phyloP scores from a whole-genome alignment of 2,113 vertebrate genomes.

The Pteruthius melanotis region DNA sequence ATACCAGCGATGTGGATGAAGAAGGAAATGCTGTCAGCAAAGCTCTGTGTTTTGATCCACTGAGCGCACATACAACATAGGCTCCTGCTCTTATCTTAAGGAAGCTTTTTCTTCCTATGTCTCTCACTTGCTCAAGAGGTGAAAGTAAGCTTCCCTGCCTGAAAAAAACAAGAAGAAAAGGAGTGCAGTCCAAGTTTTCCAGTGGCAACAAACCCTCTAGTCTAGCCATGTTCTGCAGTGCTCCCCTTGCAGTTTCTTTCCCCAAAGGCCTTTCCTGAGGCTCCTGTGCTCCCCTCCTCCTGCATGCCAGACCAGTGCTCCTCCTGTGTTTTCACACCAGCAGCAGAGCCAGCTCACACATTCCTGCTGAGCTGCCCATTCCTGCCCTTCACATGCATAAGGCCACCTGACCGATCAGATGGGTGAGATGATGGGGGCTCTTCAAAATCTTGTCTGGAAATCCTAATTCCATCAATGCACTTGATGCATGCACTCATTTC shows the following conservation, averaged over 20 bases:
- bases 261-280: neutral
- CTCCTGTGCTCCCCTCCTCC: neutral
- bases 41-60: neutral
- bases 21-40: neutral
- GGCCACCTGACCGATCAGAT: neutral
- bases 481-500: neutral
- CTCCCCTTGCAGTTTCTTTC: rapidly evolving
- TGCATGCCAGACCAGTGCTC: neutral
- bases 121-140: neutral
- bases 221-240: neutral
- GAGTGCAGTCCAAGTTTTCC: neutral
- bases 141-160: neutral
- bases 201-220: neutral
- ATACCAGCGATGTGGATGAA: rapidly evolving
- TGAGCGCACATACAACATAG: rapidly evolving
- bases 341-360: neutral
- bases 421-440: neutral
- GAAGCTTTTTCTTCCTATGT: constrained; percentile 19
- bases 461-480: neutral
- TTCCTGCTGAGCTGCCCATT: neutral
- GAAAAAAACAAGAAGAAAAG: neutral
- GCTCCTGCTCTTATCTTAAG: neutral
- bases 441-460: neutral
- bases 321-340: neutral
- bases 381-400: neutral